These are phyloP conservation scores for Syritta pipiens DNA, from an alignment of 2,888 invertebrate species.

Conservation along the genomic window DNA sequence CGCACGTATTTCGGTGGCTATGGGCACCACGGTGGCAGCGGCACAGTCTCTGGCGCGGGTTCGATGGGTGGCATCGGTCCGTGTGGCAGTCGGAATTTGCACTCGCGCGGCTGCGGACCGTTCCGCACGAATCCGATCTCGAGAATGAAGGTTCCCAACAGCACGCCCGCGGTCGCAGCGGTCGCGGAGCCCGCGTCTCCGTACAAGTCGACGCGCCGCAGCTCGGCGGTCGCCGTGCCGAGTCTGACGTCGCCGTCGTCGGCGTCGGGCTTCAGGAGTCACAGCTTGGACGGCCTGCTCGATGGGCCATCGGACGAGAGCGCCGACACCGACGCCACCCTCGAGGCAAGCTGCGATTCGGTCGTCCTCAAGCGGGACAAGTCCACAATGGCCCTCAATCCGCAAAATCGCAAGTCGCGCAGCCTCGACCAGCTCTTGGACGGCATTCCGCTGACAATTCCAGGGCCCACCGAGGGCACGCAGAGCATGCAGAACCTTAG, in stretches of 20 bases:
- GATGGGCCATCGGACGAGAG: constrained; percentile 76
- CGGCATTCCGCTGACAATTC: constrained; percentile 76
- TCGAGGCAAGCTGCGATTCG: constrained; percentile 46
- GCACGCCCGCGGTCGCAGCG: constrained; percentile 71
- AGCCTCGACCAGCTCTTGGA: constrained; percentile 84
- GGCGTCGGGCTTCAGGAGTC: constrained; percentile 80
- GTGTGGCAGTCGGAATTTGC: constrained; percentile 73
- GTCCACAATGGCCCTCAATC: constrained; percentile 72
- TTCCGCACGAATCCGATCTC: constrained; percentile 76
- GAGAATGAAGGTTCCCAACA: constrained; percentile 71
- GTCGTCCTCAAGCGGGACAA: constrained; percentile 75
- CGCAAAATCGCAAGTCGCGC: constrained; percentile 81
- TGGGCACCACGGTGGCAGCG: constrained; percentile 71
- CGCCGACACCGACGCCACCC: constrained; percentile 23
- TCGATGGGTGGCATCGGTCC: constrained; percentile 74
- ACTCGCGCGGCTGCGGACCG: constrained; percentile 73
- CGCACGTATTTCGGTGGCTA: constrained; percentile 81
- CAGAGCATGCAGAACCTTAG: constrained; percentile 78
- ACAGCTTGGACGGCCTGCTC: constrained; percentile 84
- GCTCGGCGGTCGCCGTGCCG: constrained; percentile 76
- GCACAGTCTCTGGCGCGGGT: constrained; percentile 69
- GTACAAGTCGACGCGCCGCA: constrained; percentile 74
- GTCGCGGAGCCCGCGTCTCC: constrained; percentile 55
- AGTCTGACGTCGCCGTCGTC: constrained; percentile 77
- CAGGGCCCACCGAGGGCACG: constrained; percentile 76